Percentiles rank a stretch among this genome's conserved stretches.
Evolutionary conservation across 2,797 vertebrate genomes (phyloP).

Genomic region (Gallinago stenura): DNA sequence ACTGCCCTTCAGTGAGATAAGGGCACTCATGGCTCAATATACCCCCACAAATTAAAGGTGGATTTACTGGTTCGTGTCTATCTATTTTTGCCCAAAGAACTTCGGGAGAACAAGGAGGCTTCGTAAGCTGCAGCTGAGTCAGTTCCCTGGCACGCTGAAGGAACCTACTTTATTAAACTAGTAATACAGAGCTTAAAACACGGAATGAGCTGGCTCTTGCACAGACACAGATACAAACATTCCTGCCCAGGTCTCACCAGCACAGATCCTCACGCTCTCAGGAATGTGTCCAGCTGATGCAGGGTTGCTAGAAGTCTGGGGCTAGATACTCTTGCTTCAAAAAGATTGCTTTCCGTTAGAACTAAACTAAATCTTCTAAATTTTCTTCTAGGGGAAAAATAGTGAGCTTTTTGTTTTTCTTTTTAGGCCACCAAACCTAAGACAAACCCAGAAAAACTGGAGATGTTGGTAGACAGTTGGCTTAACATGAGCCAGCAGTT

Average conservation of each 20-base stretch:
- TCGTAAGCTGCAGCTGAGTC: slow-evolving; percentile 43
- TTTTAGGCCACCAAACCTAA: background rate
- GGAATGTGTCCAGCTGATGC: background rate
- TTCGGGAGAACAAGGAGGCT: slow-evolving; percentile 39
- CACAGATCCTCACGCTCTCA: background rate
- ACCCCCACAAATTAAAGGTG: slow-evolving; percentile 50
- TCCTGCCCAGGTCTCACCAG: background rate
- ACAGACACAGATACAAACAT: background rate
- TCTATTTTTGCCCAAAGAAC: slow-evolving; percentile 65
- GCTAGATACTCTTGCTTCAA: background rate
- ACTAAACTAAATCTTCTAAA: background rate
- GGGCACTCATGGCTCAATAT: slow-evolving; percentile 5
- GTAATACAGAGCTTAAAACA: slow-evolving; percentile 58
- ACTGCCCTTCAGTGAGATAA: slow-evolving; percentile 16
- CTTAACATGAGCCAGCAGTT: too few relatives aligned
- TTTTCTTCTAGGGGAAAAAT: background rate
- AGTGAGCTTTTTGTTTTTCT: background rate
- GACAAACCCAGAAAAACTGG: background rate
- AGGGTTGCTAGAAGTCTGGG: background rate
- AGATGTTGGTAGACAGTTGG: too few relatives aligned
- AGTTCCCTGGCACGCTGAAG: slow-evolving; percentile 39
- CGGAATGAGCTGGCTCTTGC: slow-evolving; percentile 8
- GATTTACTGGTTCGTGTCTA: slow-evolving; percentile 47
- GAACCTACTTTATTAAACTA: slow-evolving; percentile 48
- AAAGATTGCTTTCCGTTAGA: background rate